phyloP scores from a whole-genome alignment of 2,797 vertebrate genomes.

The Schizothorax lantsangensis region DNA sequence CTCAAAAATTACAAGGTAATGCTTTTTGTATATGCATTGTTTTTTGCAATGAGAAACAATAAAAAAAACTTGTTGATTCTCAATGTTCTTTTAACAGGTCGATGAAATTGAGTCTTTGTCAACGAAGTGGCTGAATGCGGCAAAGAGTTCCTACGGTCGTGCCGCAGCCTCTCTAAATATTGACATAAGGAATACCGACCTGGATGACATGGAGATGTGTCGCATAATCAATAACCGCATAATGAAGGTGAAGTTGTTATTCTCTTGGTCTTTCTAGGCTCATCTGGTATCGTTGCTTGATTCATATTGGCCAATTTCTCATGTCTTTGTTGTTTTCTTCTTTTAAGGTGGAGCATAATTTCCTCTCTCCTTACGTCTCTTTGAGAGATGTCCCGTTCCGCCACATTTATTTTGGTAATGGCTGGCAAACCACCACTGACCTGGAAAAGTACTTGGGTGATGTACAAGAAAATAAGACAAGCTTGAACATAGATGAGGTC shows the following conservation, averaged over 20 bases:
- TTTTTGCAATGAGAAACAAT: not conserved
- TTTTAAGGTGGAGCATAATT: conserved; percentile 85
- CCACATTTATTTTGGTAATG: conserved; percentile 88
- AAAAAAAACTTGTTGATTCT: not conserved
- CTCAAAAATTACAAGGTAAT: conserved; percentile 51
- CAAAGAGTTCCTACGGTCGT: conserved; percentile 81
- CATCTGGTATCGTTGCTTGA: not conserved
- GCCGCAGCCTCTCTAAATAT: conserved; percentile 66
- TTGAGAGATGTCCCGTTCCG: conserved; percentile 85
- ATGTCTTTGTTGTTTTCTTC: not conserved
- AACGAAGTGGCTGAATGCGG: conserved; percentile 80
- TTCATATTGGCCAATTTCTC: not conserved
- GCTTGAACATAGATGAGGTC: conserved; percentile 71
- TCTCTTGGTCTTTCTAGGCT: not conserved
- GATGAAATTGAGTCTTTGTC: conserved; percentile 68
- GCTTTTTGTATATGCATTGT: not conserved
- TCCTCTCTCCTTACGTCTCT: conserved; percentile 90
- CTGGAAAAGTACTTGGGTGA: conserved; percentile 75
- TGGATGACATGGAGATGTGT: conserved; percentile 75
- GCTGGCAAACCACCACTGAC: conserved; percentile 84
- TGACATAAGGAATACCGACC: conserved; percentile 74
- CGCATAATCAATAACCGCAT: conserved; percentile 88
- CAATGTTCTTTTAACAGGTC: not conserved
- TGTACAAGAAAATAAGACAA: conserved; percentile 30
- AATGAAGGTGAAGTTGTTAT: conserved; percentile 82